phyloP scores from a whole-genome alignment of 2,113 vertebrate species.

The Pteronura brasiliensis region DNA sequence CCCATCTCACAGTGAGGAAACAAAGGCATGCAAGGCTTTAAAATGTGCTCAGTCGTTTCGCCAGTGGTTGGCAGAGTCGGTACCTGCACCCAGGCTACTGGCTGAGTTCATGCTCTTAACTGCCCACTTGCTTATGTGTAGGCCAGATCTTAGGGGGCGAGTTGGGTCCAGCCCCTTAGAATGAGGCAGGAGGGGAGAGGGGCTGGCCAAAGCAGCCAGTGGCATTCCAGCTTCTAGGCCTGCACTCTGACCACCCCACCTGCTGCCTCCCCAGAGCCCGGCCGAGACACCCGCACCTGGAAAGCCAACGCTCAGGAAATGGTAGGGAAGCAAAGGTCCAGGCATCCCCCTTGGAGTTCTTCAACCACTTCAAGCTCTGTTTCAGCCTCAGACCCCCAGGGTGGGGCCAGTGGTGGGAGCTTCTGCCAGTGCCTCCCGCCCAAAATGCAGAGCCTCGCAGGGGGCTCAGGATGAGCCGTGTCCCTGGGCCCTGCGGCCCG shows the following conservation, averaged over 20 bases:
- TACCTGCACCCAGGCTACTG: background rate
- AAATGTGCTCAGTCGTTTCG: background rate
- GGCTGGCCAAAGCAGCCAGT: background rate
- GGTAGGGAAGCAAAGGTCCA: background rate
- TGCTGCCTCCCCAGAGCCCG: background rate
- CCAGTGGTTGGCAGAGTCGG: background rate
- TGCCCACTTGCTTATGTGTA: background rate
- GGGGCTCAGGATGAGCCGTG: background rate
- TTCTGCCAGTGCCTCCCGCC: background rate
- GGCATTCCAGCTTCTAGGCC: rapidly evolving
- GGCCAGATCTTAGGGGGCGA: background rate
- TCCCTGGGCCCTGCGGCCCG: background rate
- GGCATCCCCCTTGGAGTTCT: rapidly evolving
- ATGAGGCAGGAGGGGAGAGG: background rate
- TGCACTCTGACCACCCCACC: background rate
- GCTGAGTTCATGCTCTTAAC: background rate
- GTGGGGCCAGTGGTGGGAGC: no score
- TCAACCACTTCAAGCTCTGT: background rate
- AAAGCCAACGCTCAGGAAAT: no score
- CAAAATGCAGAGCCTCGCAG: background rate
- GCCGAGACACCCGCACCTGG: rapidly evolving
- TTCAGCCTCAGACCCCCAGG: no score
- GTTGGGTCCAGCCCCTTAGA: background rate
- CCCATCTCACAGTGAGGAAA: rapidly evolving
- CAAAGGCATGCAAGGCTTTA: rapidly evolving